phyloP scores from a whole-genome alignment of 2,113 vertebrate species.

The Leptocoma aspasia region DNA sequence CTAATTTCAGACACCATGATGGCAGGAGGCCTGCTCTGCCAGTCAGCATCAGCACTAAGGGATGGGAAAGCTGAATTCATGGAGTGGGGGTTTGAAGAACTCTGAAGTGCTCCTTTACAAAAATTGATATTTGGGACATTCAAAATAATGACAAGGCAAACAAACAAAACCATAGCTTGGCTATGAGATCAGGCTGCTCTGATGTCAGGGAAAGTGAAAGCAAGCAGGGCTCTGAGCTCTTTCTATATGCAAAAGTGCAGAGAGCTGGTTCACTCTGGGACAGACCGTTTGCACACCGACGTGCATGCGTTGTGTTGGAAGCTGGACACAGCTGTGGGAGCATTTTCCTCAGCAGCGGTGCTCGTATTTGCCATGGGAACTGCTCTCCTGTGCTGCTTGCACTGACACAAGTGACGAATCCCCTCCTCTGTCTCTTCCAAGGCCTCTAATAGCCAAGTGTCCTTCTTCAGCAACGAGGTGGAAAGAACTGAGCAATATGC shows the following conservation, averaged over 20 bases:
- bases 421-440: neutral
- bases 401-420: neutral
- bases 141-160: neutral
- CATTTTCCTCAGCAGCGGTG: neutral
- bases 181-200: neutral
- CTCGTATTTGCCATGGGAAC: rapidly evolving
- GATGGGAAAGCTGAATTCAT: neutral
- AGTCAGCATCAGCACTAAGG: neutral
- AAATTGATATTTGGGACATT: neutral
- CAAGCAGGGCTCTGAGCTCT: neutral
- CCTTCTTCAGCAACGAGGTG: neutral
- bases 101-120: neutral
- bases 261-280: neutral
- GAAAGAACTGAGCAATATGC: neutral
- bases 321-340: neutral
- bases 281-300: neutral
- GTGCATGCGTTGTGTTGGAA: rapidly evolving
- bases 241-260: neutral
- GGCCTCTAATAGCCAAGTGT: rapidly evolving
- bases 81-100: rapidly evolving
- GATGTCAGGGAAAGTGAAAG: neutral
- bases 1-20: neutral
- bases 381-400: neutral
- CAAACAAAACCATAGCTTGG: neutral
- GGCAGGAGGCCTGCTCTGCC: neutral